Evolutionary conservation across 1,140 invertebrate genomes (phyloP).

Genomic region (Bombus impatiens): DNA sequence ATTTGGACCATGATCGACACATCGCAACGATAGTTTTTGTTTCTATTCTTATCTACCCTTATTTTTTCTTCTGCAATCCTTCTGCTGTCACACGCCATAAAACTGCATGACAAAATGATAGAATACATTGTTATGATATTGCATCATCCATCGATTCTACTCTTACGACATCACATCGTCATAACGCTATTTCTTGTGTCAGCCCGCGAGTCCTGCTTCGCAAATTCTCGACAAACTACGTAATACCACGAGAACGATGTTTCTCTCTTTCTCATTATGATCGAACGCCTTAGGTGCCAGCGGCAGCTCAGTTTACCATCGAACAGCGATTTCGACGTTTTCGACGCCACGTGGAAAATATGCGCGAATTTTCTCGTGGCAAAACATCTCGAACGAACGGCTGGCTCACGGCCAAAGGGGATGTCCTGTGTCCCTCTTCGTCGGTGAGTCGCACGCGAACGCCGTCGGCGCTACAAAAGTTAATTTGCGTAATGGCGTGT

Average conservation of each 20-base stretch:
- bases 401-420: conserved; percentile 50
- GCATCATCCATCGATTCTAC: background rate
- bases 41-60: background rate
- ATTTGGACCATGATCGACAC: too few relatives aligned
- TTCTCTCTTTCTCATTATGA: background rate
- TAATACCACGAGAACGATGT: background rate
- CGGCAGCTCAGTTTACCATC: background rate
- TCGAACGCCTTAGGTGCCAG: conserved; percentile 8
- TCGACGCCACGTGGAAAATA: conserved; percentile 37
- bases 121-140: background rate
- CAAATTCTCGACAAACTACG: background rate
- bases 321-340: conserved; percentile 28
- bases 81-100: too few relatives aligned
- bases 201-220: too few relatives aligned
- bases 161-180: too few relatives aligned
- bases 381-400: conserved; percentile 57
- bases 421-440: conserved; percentile 3
- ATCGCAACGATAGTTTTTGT: background rate
- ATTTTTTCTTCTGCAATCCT: background rate
- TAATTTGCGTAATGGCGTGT: conserved; percentile 66
- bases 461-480: conserved; percentile 54
- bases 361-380: conserved; percentile 48
- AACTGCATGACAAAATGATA: background rate
- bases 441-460: background rate
- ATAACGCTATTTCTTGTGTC: background rate